Base-by-base conservation (phyloP, 2,888 invertebrate species). In the Ariolimax columbianus region DNA sequence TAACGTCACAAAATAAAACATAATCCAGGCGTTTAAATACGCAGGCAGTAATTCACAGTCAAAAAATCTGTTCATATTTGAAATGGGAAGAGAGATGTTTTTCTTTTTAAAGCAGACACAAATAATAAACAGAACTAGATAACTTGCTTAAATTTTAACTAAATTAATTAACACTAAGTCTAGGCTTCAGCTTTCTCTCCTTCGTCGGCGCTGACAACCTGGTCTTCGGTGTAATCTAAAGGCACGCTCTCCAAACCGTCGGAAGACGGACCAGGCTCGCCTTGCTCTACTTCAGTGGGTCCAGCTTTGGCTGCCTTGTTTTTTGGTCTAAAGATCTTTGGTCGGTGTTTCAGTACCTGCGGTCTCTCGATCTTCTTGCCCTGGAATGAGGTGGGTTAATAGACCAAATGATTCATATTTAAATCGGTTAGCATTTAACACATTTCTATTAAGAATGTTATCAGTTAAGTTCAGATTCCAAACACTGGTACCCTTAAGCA, bases 321-420 rank as follows among this genome's bases (percentile, higher is more conserved):
- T 78, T 87, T 87, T 78, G 81, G 81, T 66, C 80, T 77, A 85
- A 87, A 87, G 87, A 87, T 87, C 87, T 87, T 87, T 70, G 84
- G 84, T 51, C 72, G 51, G 47, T 82, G 83, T 82, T 86, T 85
- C 77, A 87, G 83, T 40, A 87, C 40, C 72, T 85, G 83, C 30
- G 87, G 87, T 47, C 78, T 81, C 82, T 87, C 85, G 38, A 87
- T 81, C 85, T 84, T 84, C 79, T 87, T 87, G 81, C 87, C 87
- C 87, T 87, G 81, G 23, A 63, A 63, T 4, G 59, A 9, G 30
- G 14, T 47, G 17, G n/a, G 47, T 43, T 4, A 79, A 33, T 47
- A 14, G n/a, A 80, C 55, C 55, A 55, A 19, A 55, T n/a, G n/a
- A n/a, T n/a, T n/a, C n/a, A n/a, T n/a, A n/a, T n/a, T n/a, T n/a